Conservation (phyloP, 2,888 invertebrate genomes). For the Leptinotarsa peninsularis region DNA sequence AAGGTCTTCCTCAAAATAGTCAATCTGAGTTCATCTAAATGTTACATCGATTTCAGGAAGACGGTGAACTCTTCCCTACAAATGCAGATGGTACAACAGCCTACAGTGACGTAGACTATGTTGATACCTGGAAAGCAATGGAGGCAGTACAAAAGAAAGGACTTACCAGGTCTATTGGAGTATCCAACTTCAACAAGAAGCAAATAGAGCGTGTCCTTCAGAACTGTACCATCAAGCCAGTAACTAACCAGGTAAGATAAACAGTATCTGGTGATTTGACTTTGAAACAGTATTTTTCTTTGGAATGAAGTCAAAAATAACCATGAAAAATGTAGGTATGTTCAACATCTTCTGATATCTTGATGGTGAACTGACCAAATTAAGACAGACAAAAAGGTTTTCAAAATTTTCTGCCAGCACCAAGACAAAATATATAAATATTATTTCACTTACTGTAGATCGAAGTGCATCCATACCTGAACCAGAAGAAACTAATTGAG, state of each 20-base stretch:
- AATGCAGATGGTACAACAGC: conserved; percentile 52
- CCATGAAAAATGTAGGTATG: too few relatives aligned
- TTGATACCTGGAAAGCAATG: conserved; percentile 79
- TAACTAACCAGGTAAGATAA: conserved; percentile 71
- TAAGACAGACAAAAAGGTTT: too few relatives aligned
- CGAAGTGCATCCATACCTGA: conserved; percentile 86
- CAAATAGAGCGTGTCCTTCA: conserved; percentile 75
- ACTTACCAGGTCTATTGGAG: conserved; percentile 75
- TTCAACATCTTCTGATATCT: too few relatives aligned
- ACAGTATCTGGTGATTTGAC: neutral
- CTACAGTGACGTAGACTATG: conserved; percentile 74
- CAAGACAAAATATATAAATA: too few relatives aligned
- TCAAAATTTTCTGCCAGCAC: too few relatives aligned
- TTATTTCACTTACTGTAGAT: conserved; percentile 67
- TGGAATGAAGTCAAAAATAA: too few relatives aligned
- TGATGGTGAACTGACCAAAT: too few relatives aligned
- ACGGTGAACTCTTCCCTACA: conserved; percentile 53
- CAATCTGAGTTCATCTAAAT: neutral
- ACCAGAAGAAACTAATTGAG: conserved; percentile 76
- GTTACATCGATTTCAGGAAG: conserved; percentile 59
- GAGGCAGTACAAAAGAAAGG: conserved; percentile 75
- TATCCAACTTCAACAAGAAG: conserved; percentile 81
- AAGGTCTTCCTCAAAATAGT: too few relatives aligned
- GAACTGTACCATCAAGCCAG: conserved; percentile 72
- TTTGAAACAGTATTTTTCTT: too few relatives aligned